phyloP scores from a whole-genome alignment of 2,888 invertebrate species.

The Tetropium fuscum region DNA sequence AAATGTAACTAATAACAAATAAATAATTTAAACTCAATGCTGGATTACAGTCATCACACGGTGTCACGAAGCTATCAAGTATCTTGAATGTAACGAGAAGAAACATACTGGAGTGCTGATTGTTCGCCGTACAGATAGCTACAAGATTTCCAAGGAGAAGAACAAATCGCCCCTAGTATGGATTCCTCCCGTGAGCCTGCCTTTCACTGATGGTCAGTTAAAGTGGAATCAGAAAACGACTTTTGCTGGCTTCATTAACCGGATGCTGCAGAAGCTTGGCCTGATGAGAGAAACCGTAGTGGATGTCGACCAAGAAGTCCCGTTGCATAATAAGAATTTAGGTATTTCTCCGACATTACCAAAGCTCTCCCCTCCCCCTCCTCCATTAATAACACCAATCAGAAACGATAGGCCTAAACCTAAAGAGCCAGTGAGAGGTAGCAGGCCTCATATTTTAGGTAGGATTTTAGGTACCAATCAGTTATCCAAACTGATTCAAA shows the following conservation, averaged over 20 bases:
- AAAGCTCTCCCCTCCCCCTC: slow-evolving; percentile 28
- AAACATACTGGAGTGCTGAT: slow-evolving; percentile 55
- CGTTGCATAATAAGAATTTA: background rate
- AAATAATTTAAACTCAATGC: slow-evolving; percentile 35
- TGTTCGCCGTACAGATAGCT: slow-evolving; percentile 40
- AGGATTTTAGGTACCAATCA: slow-evolving; percentile 17
- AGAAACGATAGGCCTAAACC: background rate
- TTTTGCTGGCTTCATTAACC: slow-evolving; percentile 29
- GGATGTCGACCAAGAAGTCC: slow-evolving; percentile 29
- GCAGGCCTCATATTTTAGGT: background rate
- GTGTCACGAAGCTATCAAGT: slow-evolving; percentile 63
- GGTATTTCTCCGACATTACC: background rate
- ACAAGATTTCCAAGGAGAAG: slow-evolving; percentile 44
- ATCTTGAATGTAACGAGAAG: slow-evolving; percentile 49
- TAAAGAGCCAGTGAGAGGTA: background rate
- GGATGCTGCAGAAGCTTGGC: slow-evolving; percentile 31
- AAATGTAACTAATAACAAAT: background rate
- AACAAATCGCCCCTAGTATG: slow-evolving; percentile 46
- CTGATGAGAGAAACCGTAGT: slow-evolving; percentile 29
- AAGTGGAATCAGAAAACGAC: slow-evolving; percentile 27
- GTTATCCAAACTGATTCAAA: slow-evolving; percentile 51
- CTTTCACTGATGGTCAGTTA: slow-evolving; percentile 45
- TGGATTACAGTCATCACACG: slow-evolving; percentile 63
- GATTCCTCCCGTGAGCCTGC: slow-evolving; percentile 39
- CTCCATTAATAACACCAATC: slow-evolving; percentile 33